Evolutionary conservation across 2,113 vertebrate genomes (phyloP), one percentile per base, ranked within the genome.

Genomic region (Brachypodius melanocephalos): DNA sequence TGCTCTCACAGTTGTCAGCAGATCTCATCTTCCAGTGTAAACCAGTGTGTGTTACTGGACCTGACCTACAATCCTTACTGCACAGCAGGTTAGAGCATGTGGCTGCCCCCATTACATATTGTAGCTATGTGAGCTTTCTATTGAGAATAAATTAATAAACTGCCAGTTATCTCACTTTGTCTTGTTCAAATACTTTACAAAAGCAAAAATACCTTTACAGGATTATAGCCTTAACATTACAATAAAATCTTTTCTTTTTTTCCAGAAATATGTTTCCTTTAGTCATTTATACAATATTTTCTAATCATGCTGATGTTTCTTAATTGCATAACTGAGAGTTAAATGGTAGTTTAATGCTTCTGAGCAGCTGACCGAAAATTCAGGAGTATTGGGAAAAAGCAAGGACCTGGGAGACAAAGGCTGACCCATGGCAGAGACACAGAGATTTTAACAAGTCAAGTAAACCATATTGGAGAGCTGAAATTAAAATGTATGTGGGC

Each of bases 371-470:
- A 46, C 32, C 59, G 16, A 91, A 91, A 89, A 82, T 59, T 69
- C 45, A 88, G 32, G 46, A 11, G 3, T 55, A 5, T 11, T 79
- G 38, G 29, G 17, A 45, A 73, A 85, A 73, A 85, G 4, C 34
- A 54, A 43, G 2, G 18, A 55, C 14, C 7, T 49, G 12, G 21
- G 18, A 28, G 8, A 58, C 4, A 76, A 87, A 86, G 17, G 1
- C 24, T 89, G 43, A 61, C 10, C 32, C 21, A 24, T 8, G 22
- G 10, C 42, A 72, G 17, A 61, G 45, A 57, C n/a, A 59, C 2
- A 26, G 43, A 78, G 28, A 32, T 16, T 61, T 48, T 22, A 72
- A 55, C 0, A 0, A 55, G 5, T 40, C 5, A 6, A 25, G 11
- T 29, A 86, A 90, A 59, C 5, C 31, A 24, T 61, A 20, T 11